Evolutionary conservation across 1,140 invertebrate species (phyloP).

Genomic region (Hydropsyche tenuis): DNA sequence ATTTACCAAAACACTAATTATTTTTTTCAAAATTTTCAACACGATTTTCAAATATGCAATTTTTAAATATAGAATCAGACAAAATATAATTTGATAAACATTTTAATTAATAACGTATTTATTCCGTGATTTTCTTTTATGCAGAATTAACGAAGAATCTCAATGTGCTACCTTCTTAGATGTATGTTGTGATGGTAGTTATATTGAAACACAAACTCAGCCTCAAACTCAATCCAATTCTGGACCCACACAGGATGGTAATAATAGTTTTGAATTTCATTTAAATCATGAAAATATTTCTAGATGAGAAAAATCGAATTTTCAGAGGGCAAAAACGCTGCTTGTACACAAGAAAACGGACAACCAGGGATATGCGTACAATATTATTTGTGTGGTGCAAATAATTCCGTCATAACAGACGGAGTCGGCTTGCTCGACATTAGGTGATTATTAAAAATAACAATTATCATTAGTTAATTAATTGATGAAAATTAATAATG

Average conservation of each 20-base stretch:
- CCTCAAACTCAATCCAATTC: not conserved
- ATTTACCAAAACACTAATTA: no score
- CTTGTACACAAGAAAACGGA: not conserved
- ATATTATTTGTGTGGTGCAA: slow-evolving; percentile 72
- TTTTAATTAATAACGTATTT: no score
- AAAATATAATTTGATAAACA: no score
- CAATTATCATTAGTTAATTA: not conserved
- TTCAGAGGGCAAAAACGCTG: slow-evolving; percentile 36
- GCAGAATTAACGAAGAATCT: slow-evolving; percentile 59
- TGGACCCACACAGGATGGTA: no score
- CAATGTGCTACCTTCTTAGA: slow-evolving; percentile 70
- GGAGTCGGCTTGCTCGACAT: slow-evolving; percentile 81
- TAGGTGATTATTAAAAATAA: slow-evolving; percentile 52
- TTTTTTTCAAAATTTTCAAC: no score
- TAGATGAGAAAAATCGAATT: not conserved
- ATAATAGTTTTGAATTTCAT: no score
- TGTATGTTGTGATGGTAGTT: no score
- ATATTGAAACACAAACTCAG: no score
- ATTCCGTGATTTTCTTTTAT: not conserved
- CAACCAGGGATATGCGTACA: slow-evolving; percentile 54
- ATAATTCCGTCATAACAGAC: slow-evolving; percentile 68
- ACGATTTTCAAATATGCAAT: no score
- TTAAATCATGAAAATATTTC: not conserved
- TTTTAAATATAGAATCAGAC: no score
- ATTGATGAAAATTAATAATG: not conserved